A percentile compares a stretch with the other conserved stretches of the same genome.
Evolutionary conservation across 2,797 vertebrate species (phyloP).

Genomic region (Rachycentron canadum): DNA sequence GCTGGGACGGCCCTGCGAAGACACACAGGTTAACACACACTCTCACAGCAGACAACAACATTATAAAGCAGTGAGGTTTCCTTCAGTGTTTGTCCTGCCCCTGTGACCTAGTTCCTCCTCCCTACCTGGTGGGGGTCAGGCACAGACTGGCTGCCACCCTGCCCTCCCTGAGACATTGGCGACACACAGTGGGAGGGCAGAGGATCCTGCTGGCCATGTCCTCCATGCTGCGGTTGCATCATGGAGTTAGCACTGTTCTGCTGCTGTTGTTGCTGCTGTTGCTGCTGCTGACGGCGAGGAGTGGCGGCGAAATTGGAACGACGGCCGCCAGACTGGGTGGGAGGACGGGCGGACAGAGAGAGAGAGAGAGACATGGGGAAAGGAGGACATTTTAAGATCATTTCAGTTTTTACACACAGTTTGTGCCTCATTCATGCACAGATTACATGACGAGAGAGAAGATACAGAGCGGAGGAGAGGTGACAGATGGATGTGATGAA

Average conservation of each 20-base stretch:
- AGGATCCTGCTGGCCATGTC: constrained; percentile 76
- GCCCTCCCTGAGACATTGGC: constrained; percentile 79
- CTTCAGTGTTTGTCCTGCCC: background rate
- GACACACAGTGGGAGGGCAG: constrained; percentile 81
- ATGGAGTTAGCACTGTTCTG: constrained; percentile 76
- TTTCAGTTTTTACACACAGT: background rate
- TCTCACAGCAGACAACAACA: background rate
- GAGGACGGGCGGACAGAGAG: constrained; percentile 19
- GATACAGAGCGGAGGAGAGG: constrained; percentile 7
- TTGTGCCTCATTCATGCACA: constrained; percentile 7
- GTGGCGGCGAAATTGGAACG: constrained; percentile 68
- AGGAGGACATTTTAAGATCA: background rate
- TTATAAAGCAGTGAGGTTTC: background rate
- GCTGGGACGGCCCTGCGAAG: constrained; percentile 77
- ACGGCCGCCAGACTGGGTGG: constrained; percentile 69
- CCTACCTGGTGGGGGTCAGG: constrained; percentile 81
- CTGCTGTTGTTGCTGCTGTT: constrained; percentile 65
- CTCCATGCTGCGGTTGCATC: constrained; percentile 77
- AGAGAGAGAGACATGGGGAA: background rate
- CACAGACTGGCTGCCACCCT: constrained; percentile 68
- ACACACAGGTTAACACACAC: background rate
- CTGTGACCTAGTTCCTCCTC: background rate
- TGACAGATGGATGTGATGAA: constrained; percentile 66
- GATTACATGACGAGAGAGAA: constrained; percentile 15
- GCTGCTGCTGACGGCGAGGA: constrained; percentile 73